Evolutionary conservation across 2,888 invertebrate species (phyloP).

Genomic region (Drosophila mettleri): DNA sequence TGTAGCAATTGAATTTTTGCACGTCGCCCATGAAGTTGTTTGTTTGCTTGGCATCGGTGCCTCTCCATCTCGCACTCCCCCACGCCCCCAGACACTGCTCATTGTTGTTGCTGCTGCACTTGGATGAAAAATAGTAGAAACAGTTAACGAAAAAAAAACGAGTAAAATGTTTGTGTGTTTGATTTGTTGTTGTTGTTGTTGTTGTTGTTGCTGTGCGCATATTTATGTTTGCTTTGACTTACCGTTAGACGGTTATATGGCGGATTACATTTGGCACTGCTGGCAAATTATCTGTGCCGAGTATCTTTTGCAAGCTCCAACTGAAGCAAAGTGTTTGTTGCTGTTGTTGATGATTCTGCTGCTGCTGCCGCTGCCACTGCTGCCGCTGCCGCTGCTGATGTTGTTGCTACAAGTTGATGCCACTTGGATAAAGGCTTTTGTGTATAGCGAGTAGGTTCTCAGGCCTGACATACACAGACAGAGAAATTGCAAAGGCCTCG

Average conservation of each 20-base stretch:
- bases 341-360: no score
- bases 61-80: conserved; percentile 12
- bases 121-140: conserved; percentile 79
- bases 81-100: neutral
- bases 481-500: neutral
- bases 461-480: conserved; percentile 25
- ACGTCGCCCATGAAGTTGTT: conserved; percentile 81
- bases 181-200: conserved; percentile 54
- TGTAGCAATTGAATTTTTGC: conserved; percentile 82
- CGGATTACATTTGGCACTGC: conserved; percentile 81
- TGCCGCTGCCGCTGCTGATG: conserved; percentile 20
- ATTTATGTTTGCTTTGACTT: conserved; percentile 81
- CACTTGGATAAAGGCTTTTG: conserved; percentile 22
- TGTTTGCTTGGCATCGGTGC: conserved; percentile 72
- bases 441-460: conserved; percentile 32
- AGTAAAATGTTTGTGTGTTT: conserved; percentile 71
- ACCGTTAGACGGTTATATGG: conserved; percentile 79
- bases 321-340: conserved; percentile 47
- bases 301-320: conserved; percentile 54
- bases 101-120: conserved; percentile 54
- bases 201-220: conserved; percentile 56
- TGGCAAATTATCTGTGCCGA: conserved; percentile 78
- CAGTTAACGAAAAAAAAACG: conserved; percentile 77
- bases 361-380: neutral
- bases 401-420: conserved; percentile 32